Evolutionary conservation across 1,140 invertebrate species (phyloP).

Genomic region (Cyclargus thomasi): DNA sequence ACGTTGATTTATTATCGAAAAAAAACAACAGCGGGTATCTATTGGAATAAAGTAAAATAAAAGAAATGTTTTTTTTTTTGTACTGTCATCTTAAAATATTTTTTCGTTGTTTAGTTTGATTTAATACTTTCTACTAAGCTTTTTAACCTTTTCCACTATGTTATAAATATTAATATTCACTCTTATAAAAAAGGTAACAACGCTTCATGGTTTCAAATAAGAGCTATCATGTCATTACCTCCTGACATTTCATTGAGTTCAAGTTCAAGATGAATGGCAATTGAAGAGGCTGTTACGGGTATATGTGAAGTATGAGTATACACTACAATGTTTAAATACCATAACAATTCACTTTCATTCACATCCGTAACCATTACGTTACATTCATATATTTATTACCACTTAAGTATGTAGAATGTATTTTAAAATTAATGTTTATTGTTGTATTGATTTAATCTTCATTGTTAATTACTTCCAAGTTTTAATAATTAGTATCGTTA

Average conservation of each 20-base stretch:
- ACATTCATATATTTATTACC: conserved; percentile 4
- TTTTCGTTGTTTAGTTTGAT: too few species aligned
- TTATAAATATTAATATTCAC: too few species aligned
- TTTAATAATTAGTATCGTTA: not conserved
- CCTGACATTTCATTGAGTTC: conserved; percentile 33
- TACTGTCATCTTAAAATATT: too few species aligned
- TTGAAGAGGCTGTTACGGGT: not conserved
- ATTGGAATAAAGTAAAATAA: not conserved
- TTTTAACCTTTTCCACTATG: too few species aligned
- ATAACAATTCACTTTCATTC: conserved; percentile 59
- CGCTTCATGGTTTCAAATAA: conserved; percentile 41
- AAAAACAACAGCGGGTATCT: not conserved
- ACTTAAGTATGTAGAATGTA: not conserved
- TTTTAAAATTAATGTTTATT: not conserved
- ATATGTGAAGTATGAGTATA: not conserved
- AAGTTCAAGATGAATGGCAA: conserved; percentile 58
- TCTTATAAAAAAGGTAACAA: conserved; percentile 16
- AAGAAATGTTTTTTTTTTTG: too few species aligned
- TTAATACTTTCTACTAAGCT: too few species aligned
- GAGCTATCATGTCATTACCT: conserved; percentile 38
- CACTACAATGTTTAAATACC: conserved; percentile 22
- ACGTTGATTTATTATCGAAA: conserved; percentile 27
- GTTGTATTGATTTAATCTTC: not conserved
- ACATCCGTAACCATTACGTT: conserved; percentile 28
- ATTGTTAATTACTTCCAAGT: not conserved